These are phyloP conservation scores for Rhizoglyphus robini DNA, from an alignment of 1,140 invertebrate genomes.

Conservation along the genomic window DNA sequence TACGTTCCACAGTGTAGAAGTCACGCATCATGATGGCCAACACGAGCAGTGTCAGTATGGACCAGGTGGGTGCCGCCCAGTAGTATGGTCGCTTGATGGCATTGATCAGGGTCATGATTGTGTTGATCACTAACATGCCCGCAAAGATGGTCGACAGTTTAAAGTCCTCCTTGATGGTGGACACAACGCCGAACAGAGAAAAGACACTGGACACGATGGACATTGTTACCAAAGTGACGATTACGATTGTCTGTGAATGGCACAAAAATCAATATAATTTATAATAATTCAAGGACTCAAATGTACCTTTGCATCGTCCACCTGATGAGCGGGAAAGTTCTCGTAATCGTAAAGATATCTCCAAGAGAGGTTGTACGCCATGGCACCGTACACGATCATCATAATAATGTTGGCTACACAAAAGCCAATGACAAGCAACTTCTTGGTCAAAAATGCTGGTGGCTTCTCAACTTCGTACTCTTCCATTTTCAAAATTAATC, in stretches of 20 bases:
- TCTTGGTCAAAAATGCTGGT: background rate
- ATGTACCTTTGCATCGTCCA: constrained; percentile 6
- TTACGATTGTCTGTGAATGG: background rate
- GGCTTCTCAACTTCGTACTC: constrained; percentile 5
- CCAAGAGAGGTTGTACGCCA: background rate
- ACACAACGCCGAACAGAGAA: background rate
- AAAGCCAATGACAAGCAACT: background rate
- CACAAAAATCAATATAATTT: background rate
- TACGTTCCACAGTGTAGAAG: background rate
- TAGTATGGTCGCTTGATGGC: constrained; percentile 6
- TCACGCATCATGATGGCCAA: background rate
- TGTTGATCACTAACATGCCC: background rate
- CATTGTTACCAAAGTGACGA: background rate
- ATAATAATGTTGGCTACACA: constrained; percentile 4
- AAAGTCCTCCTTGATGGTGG: background rate
- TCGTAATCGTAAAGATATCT: background rate
- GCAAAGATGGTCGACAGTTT: background rate
- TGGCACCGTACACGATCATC: constrained; percentile 4
- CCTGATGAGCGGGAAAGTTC: background rate
- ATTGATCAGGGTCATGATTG: background rate
- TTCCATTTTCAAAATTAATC: too few relatives aligned
- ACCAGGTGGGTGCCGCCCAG: constrained; percentile 2
- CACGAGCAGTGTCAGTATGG: background rate
- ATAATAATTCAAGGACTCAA: background rate
- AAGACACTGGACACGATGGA: background rate